Evolutionary conservation across 2,888 invertebrate genomes (phyloP).

Genomic region (Hecatera dysodea): DNA sequence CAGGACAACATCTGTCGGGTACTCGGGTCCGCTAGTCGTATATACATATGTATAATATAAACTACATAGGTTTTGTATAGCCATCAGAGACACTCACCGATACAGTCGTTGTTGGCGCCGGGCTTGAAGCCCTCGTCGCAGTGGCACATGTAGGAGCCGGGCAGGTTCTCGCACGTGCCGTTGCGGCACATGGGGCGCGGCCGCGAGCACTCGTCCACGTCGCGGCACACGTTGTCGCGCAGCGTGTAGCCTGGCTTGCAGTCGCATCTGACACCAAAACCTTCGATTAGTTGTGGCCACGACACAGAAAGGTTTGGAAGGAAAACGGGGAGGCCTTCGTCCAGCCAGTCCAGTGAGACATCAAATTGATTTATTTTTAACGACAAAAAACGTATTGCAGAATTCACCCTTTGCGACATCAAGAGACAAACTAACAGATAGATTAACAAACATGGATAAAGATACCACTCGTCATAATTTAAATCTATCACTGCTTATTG

Average conservation of each 20-base stretch:
- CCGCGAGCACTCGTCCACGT: slow-evolving; percentile 94
- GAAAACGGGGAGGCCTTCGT: too few relatives aligned
- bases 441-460: too few relatives aligned
- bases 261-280: slow-evolving; percentile 88
- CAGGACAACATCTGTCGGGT: too few relatives aligned
- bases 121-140: slow-evolving; percentile 95
- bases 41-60: too few relatives aligned
- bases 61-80: not conserved
- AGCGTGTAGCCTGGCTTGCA: slow-evolving; percentile 94
- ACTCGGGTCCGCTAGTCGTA: too few relatives aligned
- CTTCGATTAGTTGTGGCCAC: too few relatives aligned
- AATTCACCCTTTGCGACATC: too few relatives aligned
- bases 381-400: too few relatives aligned
- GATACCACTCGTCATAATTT: not conserved
- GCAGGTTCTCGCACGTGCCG: slow-evolving; percentile 93
- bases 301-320: too few relatives aligned
- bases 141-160: slow-evolving; percentile 93
- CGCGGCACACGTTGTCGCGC: slow-evolving; percentile 91
- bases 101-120: slow-evolving; percentile 94
- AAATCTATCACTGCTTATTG: not conserved
- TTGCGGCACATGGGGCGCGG: slow-evolving; percentile 94
- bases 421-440: too few relatives aligned
- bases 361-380: too few relatives aligned
- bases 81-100: slow-evolving; percentile 86
- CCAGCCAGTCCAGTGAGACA: too few relatives aligned